Base-by-base conservation (phyloP, 2,888 invertebrate species). In the Parasteatoda lunata region DNA sequence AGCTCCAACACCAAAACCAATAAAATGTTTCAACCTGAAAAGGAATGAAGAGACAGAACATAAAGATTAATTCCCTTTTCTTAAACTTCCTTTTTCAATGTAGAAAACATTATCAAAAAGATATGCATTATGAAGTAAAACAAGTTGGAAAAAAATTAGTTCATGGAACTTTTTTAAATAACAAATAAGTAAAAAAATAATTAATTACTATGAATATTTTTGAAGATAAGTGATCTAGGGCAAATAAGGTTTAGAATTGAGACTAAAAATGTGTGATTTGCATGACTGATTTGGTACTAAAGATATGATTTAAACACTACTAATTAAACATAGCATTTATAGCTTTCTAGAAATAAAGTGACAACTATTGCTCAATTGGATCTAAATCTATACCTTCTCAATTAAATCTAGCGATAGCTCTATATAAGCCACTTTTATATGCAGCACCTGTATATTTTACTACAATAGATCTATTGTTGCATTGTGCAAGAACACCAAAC, bases 1-100 rank as follows among this genome's bases (percentile, higher is more conserved):
- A 75, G 97, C 97, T 11, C 99, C 99, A 76, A 98, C 97, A 2
- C 99, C 99, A 92, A 99, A 96, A 5, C 98, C 99, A 92, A 99
- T 96, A 92, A 98, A 95, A 68, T 88, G 89, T 52, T 89, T 89
- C 65, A 90, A 77, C 13, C 82, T 88, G 13, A 9, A 47, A 30
- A 6, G 30, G 69, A 78, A 79, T 64, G 7, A 15, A 49, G 70
- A 11, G 3, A 7, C 6, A 49, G 13, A 13, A 49, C 11, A 71
- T 70, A 7, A 70, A 70, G 11, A 30, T 30, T 30, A 30, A 30
- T 30, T 30, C 30, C 2, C 30, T 30, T 30, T 30, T 30, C 30
- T 30, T 30, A 30, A 1, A 30, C 30, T 30, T 30, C n/a, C n/a
- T 9, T 48, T 70, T 48, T 47, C 4, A 70, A 70, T 48, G 3